Conservation (phyloP, 1,140 invertebrate species). For the Lepidotrigona ventralis region DNA sequence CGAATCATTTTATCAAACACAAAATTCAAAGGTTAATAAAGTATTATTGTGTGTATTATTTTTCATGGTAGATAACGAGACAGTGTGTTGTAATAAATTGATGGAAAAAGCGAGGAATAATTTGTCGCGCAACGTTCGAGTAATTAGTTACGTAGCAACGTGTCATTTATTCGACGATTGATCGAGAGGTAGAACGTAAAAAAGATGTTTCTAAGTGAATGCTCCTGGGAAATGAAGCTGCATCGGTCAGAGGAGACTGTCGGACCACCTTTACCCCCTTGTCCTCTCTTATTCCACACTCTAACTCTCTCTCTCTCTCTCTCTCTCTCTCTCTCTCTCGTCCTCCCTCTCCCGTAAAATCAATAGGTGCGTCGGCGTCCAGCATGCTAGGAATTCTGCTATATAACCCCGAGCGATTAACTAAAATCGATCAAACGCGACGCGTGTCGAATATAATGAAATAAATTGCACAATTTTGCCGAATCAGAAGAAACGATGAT, state of each 20-base stretch:
- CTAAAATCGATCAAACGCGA: constrained; percentile 46
- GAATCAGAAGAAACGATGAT: not conserved
- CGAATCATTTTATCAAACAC: too few species aligned
- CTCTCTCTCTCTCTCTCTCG: constrained; percentile 64
- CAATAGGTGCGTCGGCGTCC: constrained; percentile 72
- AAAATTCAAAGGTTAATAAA: too few species aligned
- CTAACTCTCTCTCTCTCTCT: constrained; percentile 67
- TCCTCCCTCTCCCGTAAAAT: constrained; percentile 73
- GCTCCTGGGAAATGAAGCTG: constrained; percentile 46
- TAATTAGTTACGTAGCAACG: not conserved
- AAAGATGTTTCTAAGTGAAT: constrained; percentile 39
- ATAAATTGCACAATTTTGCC: constrained; percentile 3
- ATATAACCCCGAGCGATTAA: constrained; percentile 52
- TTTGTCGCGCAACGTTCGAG: not conserved
- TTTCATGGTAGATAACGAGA: too few species aligned
- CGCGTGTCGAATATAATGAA: constrained; percentile 11
- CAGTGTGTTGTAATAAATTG: not conserved
- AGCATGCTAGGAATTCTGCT: constrained; percentile 55
- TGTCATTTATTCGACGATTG: constrained; percentile 2
- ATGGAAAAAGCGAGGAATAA: not conserved
- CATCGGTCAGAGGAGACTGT: constrained; percentile 65
- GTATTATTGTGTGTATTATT: too few species aligned
- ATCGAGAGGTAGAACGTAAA: not conserved
- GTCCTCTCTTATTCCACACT: constrained; percentile 62
- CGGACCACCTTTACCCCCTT: constrained; percentile 66